phyloP scores from a whole-genome alignment of 2,888 invertebrate species.

The Lithophane socia region DNA sequence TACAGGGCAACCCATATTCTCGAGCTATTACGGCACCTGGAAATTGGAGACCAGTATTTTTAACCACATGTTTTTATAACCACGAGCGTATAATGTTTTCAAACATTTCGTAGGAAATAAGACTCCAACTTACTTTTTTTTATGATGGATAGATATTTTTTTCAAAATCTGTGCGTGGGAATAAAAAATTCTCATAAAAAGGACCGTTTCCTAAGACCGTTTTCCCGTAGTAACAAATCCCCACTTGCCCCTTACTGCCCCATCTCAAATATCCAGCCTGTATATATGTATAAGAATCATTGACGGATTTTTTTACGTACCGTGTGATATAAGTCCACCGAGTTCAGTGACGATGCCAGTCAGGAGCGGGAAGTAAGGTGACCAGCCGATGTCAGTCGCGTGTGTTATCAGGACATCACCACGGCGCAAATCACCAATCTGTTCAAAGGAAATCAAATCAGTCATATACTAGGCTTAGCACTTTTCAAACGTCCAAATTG shows the following conservation, averaged over 20 bases:
- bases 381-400: conserved; percentile 96
- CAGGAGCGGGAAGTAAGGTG: conserved; percentile 95
- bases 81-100: neutral
- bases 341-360: conserved; percentile 95
- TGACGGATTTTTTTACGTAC: conserved; percentile 76
- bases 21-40: conserved; percentile 95
- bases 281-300: neutral
- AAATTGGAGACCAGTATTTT: conserved; percentile 34
- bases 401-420: conserved; percentile 95
- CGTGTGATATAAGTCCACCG: conserved; percentile 96
- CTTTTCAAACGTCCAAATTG: no score
- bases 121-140: no score
- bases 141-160: no score
- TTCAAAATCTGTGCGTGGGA: no score
- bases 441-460: conserved; percentile 26
- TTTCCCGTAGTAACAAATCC: no score
- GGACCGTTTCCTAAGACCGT: no score
- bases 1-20: conserved; percentile 95
- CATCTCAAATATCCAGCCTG: no score
- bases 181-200: no score
- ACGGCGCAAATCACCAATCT: conserved; percentile 86
- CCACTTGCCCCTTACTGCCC: no score
- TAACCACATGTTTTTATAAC: neutral
- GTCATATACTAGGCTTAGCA: no score
- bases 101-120: no score